Conservation (phyloP, 1,140 invertebrate species). For the Anastrepha obliqua region DNA sequence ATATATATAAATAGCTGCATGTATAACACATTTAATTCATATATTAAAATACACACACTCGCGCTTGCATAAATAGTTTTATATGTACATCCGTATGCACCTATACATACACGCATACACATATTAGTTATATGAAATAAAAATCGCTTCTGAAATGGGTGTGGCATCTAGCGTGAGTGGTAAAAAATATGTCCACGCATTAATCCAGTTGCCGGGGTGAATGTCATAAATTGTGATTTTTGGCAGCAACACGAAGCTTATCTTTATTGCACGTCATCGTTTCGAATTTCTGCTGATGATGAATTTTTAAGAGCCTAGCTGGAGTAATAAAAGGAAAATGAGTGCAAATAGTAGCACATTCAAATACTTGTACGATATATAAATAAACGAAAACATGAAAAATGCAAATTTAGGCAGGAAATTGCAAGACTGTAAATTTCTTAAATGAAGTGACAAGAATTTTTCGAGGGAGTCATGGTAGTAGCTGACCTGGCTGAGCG, state of each 20-base stretch:
- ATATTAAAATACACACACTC: background rate
- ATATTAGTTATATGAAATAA: background rate
- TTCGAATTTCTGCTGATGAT: conserved; percentile 52
- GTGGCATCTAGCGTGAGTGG: conserved; percentile 36
- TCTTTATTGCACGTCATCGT: conserved; percentile 53
- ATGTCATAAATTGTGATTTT: conserved; percentile 54
- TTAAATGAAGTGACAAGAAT: no score
- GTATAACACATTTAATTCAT: background rate
- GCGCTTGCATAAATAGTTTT: background rate
- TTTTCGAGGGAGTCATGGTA: no score
- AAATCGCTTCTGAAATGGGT: conserved; percentile 18
- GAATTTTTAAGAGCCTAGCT: conserved; percentile 43
- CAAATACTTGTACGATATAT: no score
- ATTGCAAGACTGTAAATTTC: no score
- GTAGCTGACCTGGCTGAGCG: no score
- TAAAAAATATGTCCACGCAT: conserved; percentile 52
- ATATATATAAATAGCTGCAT: background rate
- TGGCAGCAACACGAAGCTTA: conserved; percentile 54
- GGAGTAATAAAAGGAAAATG: no score
- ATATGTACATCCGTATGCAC: background rate
- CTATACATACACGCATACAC: background rate
- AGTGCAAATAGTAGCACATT: no score
- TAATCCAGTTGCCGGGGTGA: conserved; percentile 46
- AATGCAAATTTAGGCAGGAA: no score
- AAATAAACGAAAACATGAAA: no score